Percentiles rank a stretch among this genome's conserved stretches.
Conservation (phyloP, 2,113 vertebrate genomes). For the Rhadina sibilatrix region DNA sequence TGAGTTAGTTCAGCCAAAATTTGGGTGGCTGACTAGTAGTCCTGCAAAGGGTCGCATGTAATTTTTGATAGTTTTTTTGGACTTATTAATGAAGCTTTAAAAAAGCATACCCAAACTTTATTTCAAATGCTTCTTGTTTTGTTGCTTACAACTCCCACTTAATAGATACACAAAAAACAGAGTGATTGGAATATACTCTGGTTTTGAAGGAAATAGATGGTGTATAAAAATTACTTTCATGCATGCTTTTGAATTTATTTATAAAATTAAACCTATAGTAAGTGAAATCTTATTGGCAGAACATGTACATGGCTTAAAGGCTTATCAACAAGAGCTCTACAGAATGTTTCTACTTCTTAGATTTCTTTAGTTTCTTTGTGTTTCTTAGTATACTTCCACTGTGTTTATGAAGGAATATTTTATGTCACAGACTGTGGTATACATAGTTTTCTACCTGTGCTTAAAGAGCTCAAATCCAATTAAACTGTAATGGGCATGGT, state of each 20-base stretch:
- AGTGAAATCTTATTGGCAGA: not conserved
- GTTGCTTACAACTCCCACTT: not conserved
- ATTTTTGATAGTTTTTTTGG: not conserved
- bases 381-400: not conserved
- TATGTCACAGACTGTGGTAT: not conserved
- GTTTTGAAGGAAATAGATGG: not conserved
- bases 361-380: not conserved
- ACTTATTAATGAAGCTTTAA: not conserved
- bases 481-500: not conserved
- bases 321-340: not conserved
- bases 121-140: not conserved
- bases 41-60: not conserved
- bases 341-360: not conserved
- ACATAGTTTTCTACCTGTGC: not conserved
- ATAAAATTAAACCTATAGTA: not conserved
- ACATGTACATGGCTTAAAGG: not conserved
- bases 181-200: not conserved
- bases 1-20: not conserved
- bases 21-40: not conserved
- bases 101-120: not conserved
- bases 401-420: not conserved
- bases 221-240: not conserved
- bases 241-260: not conserved
- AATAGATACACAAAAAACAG: not conserved
- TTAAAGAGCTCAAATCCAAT: not conserved